Evolutionary conservation across 2,797 vertebrate species (phyloP), one percentile per base, ranked within the genome.

Genomic region (Nyctibius grandis): DNA sequence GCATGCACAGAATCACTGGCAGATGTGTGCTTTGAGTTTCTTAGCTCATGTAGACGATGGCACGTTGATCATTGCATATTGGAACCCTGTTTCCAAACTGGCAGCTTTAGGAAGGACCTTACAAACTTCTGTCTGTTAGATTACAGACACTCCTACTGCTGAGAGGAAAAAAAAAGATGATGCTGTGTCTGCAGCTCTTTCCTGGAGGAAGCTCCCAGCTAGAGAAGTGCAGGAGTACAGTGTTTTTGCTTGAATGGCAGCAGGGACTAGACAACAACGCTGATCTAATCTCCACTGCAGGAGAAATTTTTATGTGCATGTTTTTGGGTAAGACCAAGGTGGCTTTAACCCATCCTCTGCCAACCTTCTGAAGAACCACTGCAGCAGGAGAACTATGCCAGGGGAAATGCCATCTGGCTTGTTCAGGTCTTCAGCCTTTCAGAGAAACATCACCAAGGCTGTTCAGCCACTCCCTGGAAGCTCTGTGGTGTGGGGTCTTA

Each of bases 61-160:
- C 18, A 34, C n/a, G 33, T 4, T 13, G 25, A 25, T 19, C 0
- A 0, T 12, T 82, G 51, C 13, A 5, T 31, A 9, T 3, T 38
- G 10, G 50, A 68, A 67, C 64, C 21, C 6, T 17, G 2, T 33
- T 85, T 88, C 48, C 53, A 60, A 42, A n/a, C 11, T 50, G 56
- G 42, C 0, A 6, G 13, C n/a, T 93, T 77, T 57, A n/a, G 45
- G 42, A 86, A 54, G 33, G 26, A 69, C 9, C 12, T 59, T 40
- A 40, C 65, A 73, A 57, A 13, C 10, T 67, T 15, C 50, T 48
- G 6, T 44, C 29, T 19, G 9, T 48, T 22, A 34, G 10, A 74
- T 53, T 77, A 83, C n/a, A 19, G 11, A 54, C 9, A 9, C 19
- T 85, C 8, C 34, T 57, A 4, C 48, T 53, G 29, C 68, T 83